Evolutionary conservation across 2,113 vertebrate genomes (phyloP).

Genomic region (Pomatostomus ruficeps): DNA sequence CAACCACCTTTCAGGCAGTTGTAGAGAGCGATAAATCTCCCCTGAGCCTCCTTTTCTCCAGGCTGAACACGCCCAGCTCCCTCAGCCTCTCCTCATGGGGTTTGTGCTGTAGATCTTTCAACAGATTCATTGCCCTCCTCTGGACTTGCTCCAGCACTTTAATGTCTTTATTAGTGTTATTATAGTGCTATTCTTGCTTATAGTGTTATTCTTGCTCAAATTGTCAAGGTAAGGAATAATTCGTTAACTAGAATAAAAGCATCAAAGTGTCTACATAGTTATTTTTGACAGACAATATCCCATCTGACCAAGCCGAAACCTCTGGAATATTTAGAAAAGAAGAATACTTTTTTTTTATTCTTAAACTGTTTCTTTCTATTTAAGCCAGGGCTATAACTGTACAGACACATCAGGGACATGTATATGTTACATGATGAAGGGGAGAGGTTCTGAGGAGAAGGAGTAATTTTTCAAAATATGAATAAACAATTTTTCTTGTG

Average conservation of each 20-base stretch:
- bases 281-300: neutral
- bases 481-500: neutral
- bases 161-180: neutral
- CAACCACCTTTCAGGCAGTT: neutral
- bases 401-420: neutral
- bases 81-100: neutral
- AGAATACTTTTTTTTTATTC: neutral
- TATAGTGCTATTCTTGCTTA: neutral
- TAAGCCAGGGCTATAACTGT: neutral
- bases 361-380: neutral
- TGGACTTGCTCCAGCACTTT: neutral
- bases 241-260: neutral
- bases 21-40: neutral
- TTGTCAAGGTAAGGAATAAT: neutral
- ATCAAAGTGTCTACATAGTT: neutral
- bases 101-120: neutral
- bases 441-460: neutral
- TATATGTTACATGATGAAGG: neutral
- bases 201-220: neutral
- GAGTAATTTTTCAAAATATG: neutral
- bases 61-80: neutral
- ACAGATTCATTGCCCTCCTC: neutral
- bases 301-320: neutral
- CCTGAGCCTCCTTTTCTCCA: neutral
- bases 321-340: neutral